phyloP scores from a whole-genome alignment of 2,888 invertebrate genomes.

The Drosophila pseudotakahashii region DNA sequence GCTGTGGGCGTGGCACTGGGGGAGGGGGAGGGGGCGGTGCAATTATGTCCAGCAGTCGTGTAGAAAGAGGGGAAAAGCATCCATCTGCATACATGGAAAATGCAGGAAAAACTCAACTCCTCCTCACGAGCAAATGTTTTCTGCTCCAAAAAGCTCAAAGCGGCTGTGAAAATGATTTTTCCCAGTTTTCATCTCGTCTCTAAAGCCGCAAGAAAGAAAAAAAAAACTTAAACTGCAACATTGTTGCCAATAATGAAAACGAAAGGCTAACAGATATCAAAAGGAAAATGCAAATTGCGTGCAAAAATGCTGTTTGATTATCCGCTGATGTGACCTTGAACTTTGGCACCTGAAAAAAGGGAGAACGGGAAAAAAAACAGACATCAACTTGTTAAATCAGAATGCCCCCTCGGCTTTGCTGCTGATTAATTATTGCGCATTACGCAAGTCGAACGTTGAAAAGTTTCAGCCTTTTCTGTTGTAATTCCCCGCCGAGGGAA shows the following conservation, averaged over 20 bases:
- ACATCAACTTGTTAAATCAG: slow-evolving; percentile 49
- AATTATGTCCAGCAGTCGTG: slow-evolving; percentile 77
- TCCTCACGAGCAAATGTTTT: slow-evolving; percentile 59
- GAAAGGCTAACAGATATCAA: slow-evolving; percentile 59
- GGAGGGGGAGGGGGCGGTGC: slow-evolving; percentile 25
- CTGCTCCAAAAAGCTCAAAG: slow-evolving; percentile 81
- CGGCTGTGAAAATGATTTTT: slow-evolving; percentile 68
- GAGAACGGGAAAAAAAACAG: slow-evolving; percentile 10
- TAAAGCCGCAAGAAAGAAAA: slow-evolving; percentile 11
- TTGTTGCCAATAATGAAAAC: slow-evolving; percentile 58
- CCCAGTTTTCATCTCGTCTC: slow-evolving; percentile 17
- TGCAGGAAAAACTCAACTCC: slow-evolving; percentile 47
- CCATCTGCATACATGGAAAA: slow-evolving; percentile 67
- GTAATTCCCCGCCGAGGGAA: slow-evolving; percentile 16
- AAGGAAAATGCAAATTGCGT: slow-evolving; percentile 69
- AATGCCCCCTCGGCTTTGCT: slow-evolving; percentile 31
- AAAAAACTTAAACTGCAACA: slow-evolving; percentile 16
- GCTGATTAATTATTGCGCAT: slow-evolving; percentile 69
- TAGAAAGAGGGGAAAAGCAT: slow-evolving; percentile 65
- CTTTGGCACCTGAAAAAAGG: slow-evolving; percentile 48
- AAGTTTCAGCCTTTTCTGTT: slow-evolving; percentile 19
- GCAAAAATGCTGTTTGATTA: slow-evolving; percentile 70
- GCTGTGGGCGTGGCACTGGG: slow-evolving; percentile 60
- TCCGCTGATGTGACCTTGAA: slow-evolving; percentile 74
- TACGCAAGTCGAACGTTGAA: slow-evolving; percentile 46